These are phyloP conservation scores for Tridacna gigas DNA, from an alignment of 2,888 invertebrate genomes.

Conservation along the genomic window DNA sequence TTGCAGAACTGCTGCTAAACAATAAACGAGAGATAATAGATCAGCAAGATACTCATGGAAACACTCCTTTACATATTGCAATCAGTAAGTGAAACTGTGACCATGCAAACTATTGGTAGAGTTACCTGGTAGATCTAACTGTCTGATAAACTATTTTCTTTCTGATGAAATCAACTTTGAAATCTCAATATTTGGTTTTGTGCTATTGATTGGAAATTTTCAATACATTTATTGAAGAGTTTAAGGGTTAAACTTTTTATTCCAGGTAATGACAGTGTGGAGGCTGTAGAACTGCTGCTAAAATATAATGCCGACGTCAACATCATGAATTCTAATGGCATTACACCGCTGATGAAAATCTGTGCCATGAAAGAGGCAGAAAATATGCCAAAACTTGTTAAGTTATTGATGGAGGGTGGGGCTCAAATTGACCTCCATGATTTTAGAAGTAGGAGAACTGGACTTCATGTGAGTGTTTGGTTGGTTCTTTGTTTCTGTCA, in stretches of 20 bases:
- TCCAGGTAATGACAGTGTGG: constrained; percentile 65
- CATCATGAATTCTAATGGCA: constrained; percentile 68
- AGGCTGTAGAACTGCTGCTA: constrained; percentile 69
- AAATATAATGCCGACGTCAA: constrained; percentile 72
- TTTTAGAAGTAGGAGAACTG: constrained; percentile 71
- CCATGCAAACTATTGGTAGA: no score
- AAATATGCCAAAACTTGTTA: constrained; percentile 56
- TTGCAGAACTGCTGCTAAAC: constrained; percentile 71
- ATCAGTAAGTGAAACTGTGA: constrained; percentile 51
- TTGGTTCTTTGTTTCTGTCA: no score
- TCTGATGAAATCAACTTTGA: no score
- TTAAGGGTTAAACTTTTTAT: not conserved
- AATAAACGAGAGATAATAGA: constrained; percentile 60
- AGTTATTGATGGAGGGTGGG: constrained; percentile 67
- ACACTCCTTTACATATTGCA: constrained; percentile 75
- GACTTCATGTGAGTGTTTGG: constrained; percentile 71
- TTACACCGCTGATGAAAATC: constrained; percentile 76
- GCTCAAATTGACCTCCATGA: constrained; percentile 72
- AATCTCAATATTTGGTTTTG: no score
- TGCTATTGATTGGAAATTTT: no score
- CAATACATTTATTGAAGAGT: no score
- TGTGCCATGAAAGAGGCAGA: constrained; percentile 56
- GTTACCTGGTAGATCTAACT: no score
- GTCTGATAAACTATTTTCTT: no score
- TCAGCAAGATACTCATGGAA: constrained; percentile 73